Percentiles rank a stretch among this genome's conserved stretches.
Evolutionary conservation across 2,113 vertebrate species (phyloP).

Genomic region (Oncorhynchus gorbuscha): DNA sequence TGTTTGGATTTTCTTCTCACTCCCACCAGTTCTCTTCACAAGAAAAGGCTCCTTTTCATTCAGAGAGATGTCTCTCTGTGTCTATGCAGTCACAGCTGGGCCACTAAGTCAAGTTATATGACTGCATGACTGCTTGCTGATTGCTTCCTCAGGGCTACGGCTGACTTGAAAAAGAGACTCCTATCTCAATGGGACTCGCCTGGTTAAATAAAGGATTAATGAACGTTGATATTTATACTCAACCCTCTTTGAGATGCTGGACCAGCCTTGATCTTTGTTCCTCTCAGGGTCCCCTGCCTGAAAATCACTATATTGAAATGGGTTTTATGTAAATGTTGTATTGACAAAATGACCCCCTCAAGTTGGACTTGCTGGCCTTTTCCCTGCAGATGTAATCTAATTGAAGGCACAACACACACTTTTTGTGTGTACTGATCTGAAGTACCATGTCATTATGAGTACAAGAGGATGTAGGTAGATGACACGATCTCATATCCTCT

Average conservation of each 20-base stretch:
- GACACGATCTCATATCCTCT: constrained; percentile 8
- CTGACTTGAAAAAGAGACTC: too few relatives aligned
- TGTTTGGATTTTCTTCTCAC: constrained; percentile 19
- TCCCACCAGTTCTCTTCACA: constrained; percentile 45
- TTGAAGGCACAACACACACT: not conserved
- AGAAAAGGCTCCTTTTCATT: constrained; percentile 63
- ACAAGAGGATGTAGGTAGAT: constrained; percentile 5
- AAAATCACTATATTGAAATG: constrained; percentile 37
- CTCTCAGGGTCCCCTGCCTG: constrained; percentile 6
- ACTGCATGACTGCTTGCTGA: too few relatives aligned
- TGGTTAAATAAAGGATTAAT: too few relatives aligned
- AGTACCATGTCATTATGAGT: not conserved
- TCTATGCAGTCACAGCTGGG: constrained; percentile 68
- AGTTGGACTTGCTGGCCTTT: not conserved
- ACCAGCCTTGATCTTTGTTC: constrained; percentile 1
- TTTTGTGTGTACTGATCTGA: not conserved
- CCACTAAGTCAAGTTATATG: not conserved
- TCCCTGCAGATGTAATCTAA: constrained; percentile 14
- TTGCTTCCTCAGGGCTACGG: too few relatives aligned
- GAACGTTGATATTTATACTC: too few relatives aligned
- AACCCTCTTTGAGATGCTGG: constrained; percentile 42
- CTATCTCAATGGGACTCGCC: too few relatives aligned
- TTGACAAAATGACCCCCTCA: not conserved
- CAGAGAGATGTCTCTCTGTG: constrained; percentile 53
- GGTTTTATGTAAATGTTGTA: constrained; percentile 11